phyloP scores from a whole-genome alignment of 2,113 vertebrate species.

The Nannospalax galili region DNA sequence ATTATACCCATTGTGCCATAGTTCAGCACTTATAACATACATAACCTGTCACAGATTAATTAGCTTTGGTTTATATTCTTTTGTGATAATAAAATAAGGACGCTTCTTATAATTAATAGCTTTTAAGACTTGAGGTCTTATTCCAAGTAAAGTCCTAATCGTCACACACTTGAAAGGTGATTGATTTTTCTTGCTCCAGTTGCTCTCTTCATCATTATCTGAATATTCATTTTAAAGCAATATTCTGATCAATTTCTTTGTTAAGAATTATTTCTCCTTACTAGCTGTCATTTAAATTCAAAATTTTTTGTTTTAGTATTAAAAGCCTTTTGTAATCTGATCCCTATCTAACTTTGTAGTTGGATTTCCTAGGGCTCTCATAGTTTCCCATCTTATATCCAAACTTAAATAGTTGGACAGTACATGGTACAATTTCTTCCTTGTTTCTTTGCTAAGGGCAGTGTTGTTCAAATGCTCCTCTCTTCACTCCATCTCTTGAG shows the following conservation, averaged over 20 bases:
- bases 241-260: neutral
- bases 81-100: neutral
- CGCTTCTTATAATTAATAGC: neutral
- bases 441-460: neutral
- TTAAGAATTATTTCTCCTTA: neutral
- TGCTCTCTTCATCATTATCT: neutral
- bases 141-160: constrained; percentile 11
- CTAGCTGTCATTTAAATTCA: neutral
- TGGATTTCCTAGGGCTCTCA: neutral
- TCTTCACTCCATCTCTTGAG: neutral
- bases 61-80: neutral
- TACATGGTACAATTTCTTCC: neutral
- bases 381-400: neutral
- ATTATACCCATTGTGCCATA: neutral
- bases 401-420: neutral
- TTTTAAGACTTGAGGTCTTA: neutral
- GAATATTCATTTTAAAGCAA: neutral
- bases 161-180: neutral
- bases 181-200: neutral
- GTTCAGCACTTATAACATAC: neutral
- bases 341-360: neutral
- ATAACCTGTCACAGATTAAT: neutral
- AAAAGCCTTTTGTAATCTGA: neutral
- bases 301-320: neutral
- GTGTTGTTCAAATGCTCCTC: neutral